Percentiles rank a stretch among this genome's conserved stretches.
Evolutionary conservation across 1,140 invertebrate species (phyloP).

Genomic region (Drosophila gunungcola): DNA sequence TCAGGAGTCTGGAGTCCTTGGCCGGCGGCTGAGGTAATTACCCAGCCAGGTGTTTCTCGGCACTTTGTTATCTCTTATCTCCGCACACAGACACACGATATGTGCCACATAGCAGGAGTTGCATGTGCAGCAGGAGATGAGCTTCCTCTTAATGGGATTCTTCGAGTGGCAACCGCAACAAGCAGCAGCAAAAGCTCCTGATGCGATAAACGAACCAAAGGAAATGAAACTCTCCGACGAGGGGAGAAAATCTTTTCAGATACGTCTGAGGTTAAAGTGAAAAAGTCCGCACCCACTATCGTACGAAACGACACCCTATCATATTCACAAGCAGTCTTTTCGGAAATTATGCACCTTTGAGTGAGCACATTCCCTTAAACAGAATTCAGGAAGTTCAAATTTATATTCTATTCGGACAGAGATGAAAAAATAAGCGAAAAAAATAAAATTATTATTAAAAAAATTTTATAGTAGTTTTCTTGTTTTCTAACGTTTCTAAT

Average conservation of each 20-base stretch:
- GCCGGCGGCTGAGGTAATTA: conserved; percentile 36
- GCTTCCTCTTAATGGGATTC: conserved; percentile 51
- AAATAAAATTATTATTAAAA: no score
- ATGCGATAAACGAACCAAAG: conserved; percentile 31
- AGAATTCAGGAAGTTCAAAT: not conserved
- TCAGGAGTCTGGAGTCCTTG: conserved; percentile 4
- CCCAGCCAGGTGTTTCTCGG: conserved; percentile 57
- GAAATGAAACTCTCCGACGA: conserved; percentile 41
- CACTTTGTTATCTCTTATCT: conserved; percentile 75
- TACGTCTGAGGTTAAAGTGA: conserved; percentile 39
- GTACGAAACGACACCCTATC: conserved; percentile 1
- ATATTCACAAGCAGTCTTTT: conserved; percentile 7
- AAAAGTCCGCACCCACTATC: conserved; percentile 21
- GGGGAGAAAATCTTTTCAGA: conserved; percentile 23
- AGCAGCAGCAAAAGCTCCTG: conserved; percentile 17
- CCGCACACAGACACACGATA: conserved; percentile 15
- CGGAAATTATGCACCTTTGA: conserved; percentile 26
- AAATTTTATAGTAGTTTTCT: no score
- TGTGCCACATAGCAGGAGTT: conserved; percentile 5
- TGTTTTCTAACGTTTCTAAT: no score
- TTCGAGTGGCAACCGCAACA: conserved; percentile 46
- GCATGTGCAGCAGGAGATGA: conserved; percentile 49
- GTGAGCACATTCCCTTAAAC: not conserved
- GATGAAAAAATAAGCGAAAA: no score
- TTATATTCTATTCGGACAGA: no score